Evolutionary conservation across 2,888 invertebrate genomes (phyloP), one percentile per base, ranked within the genome.

Genomic region (Drosophila kambysellisi): DNA sequence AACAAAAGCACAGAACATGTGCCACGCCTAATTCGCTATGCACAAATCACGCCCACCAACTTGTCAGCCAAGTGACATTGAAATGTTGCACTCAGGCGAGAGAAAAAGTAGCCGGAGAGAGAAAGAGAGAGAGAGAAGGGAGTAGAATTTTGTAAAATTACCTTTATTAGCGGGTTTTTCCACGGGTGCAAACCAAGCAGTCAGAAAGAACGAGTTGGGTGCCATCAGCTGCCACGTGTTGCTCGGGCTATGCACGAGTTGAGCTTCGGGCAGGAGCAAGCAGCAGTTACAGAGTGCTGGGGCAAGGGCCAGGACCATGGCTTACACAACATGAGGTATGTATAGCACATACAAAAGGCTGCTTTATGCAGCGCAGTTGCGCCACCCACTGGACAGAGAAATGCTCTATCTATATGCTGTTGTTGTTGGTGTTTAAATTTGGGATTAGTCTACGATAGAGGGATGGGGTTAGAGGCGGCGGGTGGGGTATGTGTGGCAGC

Each of bases 141-240:
- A 35, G 43, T 48, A 58, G 68, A 71, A 74, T 64, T 74, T 67
- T 76, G 71, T 70, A 68, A 78, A 83, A 89, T 83, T 89, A 86
- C 82, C 89, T 86, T 89, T 81, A 89, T 86, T 86, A 89, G 89
- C 89, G 73, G 50, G 70, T 54, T 65, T 67, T 66, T 41, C 41
- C 6, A 64, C 29, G 50, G 46, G 25, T 53, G 51, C 15, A 39
- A 48, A 11, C 17, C 37, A 58, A 54, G 57, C 7, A 39, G 39
- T 32, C 12, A 9, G 48, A 7, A 9, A 57, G 46, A 53, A 30
- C 12, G 58, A n/a, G 58, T 20, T 43, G 5, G 29, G 6, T 39
- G 67, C 48, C 43, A 46, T 33, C 48, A 46, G 57, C n/a, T 65
- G 83, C 80, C 83, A 84, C 83, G 88, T 84, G 83, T 84, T 84